phyloP scores from a whole-genome alignment of 2,113 vertebrate species.

The Entosphenus tridentatus region DNA sequence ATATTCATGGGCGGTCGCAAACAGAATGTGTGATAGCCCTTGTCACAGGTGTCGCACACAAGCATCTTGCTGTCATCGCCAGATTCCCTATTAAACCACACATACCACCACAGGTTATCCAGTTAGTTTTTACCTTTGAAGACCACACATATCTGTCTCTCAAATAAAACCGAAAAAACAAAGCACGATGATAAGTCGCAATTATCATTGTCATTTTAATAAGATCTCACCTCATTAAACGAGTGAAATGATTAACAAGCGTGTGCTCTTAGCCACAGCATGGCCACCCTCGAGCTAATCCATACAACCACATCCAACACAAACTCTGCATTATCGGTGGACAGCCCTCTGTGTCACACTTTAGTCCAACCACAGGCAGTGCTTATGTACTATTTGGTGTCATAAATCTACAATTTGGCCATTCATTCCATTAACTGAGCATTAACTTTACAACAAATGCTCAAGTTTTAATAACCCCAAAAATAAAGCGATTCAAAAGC shows the following conservation, averaged over 20 bases:
- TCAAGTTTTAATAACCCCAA: no score
- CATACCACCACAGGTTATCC: not conserved
- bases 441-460: no score
- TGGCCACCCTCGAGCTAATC: no score
- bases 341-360: no score
- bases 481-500: no score
- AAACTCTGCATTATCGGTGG: no score
- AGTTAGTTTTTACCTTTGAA: not conserved
- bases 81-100: slow-evolving; percentile 30
- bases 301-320: no score
- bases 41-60: slow-evolving; percentile 77
- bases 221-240: not conserved
- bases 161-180: not conserved
- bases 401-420: no score
- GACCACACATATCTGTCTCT: not conserved
- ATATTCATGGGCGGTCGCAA: slow-evolving; percentile 61
- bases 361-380: no score
- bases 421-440: no score
- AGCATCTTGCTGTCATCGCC: slow-evolving; percentile 60
- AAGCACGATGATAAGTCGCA: not conserved
- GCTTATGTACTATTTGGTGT: no score
- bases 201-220: no score
- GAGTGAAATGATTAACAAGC: slow-evolving; percentile 13
- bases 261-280: not conserved
- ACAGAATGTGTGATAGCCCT: slow-evolving; percentile 78